Evolutionary conservation across 2,113 vertebrate genomes (phyloP).

Genomic region (Tachysurus fulvidraco): DNA sequence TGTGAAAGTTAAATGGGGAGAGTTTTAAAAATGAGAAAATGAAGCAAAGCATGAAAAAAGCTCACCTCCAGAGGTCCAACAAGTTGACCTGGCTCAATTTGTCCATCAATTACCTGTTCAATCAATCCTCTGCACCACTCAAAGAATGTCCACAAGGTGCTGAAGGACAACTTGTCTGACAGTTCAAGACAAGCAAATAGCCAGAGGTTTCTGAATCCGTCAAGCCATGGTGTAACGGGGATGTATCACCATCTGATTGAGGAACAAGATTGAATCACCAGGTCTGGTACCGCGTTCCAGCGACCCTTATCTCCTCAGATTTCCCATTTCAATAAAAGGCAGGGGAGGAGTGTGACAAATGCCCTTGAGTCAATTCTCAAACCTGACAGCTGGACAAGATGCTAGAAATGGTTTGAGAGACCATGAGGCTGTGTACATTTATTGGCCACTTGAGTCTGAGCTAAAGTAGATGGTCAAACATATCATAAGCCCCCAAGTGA

Average conservation of each 20-base stretch:
- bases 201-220: not conserved
- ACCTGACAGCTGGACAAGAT: not conserved
- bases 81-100: not conserved
- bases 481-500: not conserved
- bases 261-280: not conserved
- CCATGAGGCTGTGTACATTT: not conserved
- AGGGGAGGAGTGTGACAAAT: not conserved
- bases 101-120: not conserved
- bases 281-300: not conserved
- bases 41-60: not conserved
- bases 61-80: not conserved
- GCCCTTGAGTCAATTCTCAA: not conserved
- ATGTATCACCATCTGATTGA: not conserved
- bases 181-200: not conserved
- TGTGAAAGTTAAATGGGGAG: too few species aligned
- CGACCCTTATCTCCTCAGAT: not conserved
- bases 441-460: not conserved
- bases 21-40: too few species aligned
- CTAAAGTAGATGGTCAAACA: not conserved
- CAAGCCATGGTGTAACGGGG: not conserved
- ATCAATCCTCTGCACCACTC: not conserved
- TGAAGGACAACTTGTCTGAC: not conserved
- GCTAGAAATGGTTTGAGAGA: not conserved
- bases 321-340: too few species aligned
- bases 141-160: not conserved